These are phyloP conservation scores for Clanis bilineata DNA, from an alignment of 2,888 invertebrate species.

Conservation along the genomic window DNA sequence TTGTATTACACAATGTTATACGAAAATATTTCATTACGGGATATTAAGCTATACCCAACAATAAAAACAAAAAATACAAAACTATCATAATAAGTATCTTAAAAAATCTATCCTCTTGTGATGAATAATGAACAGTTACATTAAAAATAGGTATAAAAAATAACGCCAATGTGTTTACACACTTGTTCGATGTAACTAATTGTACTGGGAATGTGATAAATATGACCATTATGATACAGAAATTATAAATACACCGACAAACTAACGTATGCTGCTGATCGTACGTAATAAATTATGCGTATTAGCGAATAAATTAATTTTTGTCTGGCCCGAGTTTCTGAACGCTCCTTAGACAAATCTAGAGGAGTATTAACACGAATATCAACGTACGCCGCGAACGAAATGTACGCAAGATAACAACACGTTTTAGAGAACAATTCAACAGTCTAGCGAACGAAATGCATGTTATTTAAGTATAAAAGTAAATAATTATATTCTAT, in stretches of 20 bases:
- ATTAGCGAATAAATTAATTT: slow-evolving; percentile 54
- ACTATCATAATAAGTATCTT: slow-evolving; percentile 49
- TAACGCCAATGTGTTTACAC: slow-evolving; percentile 41
- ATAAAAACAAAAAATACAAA: slow-evolving; percentile 47
- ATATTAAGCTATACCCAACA: not conserved
- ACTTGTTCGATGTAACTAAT: slow-evolving; percentile 66
- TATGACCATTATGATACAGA: slow-evolving; percentile 75
- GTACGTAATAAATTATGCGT: slow-evolving; percentile 66
- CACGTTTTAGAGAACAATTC: slow-evolving; percentile 53
- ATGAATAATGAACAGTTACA: slow-evolving; percentile 42
- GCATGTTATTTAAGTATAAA: slow-evolving; percentile 61
- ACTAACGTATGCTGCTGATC: slow-evolving; percentile 60
- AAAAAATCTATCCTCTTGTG: slow-evolving; percentile 53
- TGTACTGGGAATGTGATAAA: slow-evolving; percentile 62
- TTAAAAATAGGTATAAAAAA: slow-evolving; percentile 45
- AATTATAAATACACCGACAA: slow-evolving; percentile 75
- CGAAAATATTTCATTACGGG: slow-evolving; percentile 18
- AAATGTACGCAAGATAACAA: slow-evolving; percentile 38
- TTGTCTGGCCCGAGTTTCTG: slow-evolving; percentile 23
- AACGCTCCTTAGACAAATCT: not conserved
- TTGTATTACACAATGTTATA: slow-evolving; percentile 15
- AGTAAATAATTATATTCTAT: slow-evolving; percentile 72
- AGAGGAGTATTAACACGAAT: slow-evolving; percentile 15
- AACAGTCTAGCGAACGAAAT: slow-evolving; percentile 70
- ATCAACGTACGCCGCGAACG: slow-evolving; percentile 21